Conservation (phyloP, 2,797 vertebrate genomes). For the Sebastes aleutianus region DNA sequence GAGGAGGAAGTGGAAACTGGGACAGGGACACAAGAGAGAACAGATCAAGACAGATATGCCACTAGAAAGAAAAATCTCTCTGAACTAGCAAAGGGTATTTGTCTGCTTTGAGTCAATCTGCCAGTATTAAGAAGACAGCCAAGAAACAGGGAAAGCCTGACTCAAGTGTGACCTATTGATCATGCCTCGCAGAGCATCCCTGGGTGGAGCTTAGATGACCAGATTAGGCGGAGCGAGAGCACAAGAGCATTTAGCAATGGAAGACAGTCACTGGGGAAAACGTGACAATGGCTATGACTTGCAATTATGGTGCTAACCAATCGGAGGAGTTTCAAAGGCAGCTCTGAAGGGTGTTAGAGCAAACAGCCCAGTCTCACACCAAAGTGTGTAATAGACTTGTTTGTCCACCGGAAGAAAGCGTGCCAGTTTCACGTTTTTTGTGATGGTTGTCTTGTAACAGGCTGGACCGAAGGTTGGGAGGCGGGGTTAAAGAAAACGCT, state of each 20-base stretch:
- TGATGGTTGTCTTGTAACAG: too few species aligned
- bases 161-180: constrained; percentile 59
- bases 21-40: constrained; percentile 13
- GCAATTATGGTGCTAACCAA: constrained; percentile 40
- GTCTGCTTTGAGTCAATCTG: constrained; percentile 45
- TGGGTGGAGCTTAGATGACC: constrained; percentile 37
- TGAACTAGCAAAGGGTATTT: constrained; percentile 26
- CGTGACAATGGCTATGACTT: constrained; percentile 35
- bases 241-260: constrained; percentile 16
- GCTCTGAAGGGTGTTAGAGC: not conserved
- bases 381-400: too few species aligned
- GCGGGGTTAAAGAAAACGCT: too few species aligned
- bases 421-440: too few species aligned
- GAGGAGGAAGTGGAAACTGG: constrained; percentile 27
- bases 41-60: constrained; percentile 27
- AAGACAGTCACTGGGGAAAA: constrained; percentile 46
- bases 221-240: constrained; percentile 14
- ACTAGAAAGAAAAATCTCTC: constrained; percentile 4
- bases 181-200: constrained; percentile 6
- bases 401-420: too few species aligned
- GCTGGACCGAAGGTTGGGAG: too few species aligned
- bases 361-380: too few species aligned
- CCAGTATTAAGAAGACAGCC: constrained; percentile 9
- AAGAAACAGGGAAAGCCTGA: constrained; percentile 32
- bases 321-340: constrained; percentile 5